These are phyloP conservation scores for Drosophila setifemur DNA, from an alignment of 1,140 invertebrate species.

Conservation along the genomic window DNA sequence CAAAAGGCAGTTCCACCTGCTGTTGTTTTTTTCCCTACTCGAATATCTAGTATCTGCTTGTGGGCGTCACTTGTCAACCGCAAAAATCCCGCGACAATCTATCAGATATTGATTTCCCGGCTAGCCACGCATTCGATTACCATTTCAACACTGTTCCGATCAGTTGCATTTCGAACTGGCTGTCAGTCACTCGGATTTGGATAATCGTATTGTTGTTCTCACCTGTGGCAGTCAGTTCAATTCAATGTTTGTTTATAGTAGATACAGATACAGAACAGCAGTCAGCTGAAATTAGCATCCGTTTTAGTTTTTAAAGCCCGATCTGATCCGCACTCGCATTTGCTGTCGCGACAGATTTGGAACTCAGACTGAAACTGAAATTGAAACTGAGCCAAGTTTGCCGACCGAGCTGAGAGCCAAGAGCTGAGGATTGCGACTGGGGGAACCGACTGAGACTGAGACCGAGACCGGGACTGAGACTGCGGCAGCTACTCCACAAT, in stretches of 20 bases:
- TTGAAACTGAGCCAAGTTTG: slow-evolving; percentile 21
- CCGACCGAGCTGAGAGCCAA: slow-evolving; percentile 3
- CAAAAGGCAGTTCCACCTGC: slow-evolving; percentile 6
- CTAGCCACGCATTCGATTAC: slow-evolving; percentile 42
- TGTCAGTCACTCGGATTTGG: background rate
- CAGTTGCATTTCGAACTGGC: slow-evolving; percentile 15
- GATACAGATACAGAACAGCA: too few species aligned
- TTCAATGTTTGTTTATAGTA: too few species aligned
- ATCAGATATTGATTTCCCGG: slow-evolving; percentile 36
- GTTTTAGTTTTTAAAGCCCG: slow-evolving; percentile 5
- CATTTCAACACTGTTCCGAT: slow-evolving; percentile 26
- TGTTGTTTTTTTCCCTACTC: slow-evolving; percentile 4
- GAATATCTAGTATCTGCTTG: slow-evolving; percentile 5
- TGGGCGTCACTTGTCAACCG: slow-evolving; percentile 22
- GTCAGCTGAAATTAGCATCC: slow-evolving; percentile 60
- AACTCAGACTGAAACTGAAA: slow-evolving; percentile 57
- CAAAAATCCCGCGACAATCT: slow-evolving; percentile 20
- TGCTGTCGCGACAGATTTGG: slow-evolving; percentile 71
- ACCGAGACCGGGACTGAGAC: too few species aligned
- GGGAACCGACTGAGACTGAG: slow-evolving; percentile 6
- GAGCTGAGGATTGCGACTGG: slow-evolving; percentile 30
- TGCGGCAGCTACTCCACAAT: slow-evolving; percentile 14
- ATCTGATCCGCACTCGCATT: slow-evolving; percentile 69
- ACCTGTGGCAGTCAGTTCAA: slow-evolving; percentile 20
- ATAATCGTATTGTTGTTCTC: slow-evolving; percentile 8